A percentile compares a stretch with the other conserved stretches of the same genome.
Evolutionary conservation across 2,888 invertebrate genomes (phyloP).

Genomic region (Ochropacha duplaris): DNA sequence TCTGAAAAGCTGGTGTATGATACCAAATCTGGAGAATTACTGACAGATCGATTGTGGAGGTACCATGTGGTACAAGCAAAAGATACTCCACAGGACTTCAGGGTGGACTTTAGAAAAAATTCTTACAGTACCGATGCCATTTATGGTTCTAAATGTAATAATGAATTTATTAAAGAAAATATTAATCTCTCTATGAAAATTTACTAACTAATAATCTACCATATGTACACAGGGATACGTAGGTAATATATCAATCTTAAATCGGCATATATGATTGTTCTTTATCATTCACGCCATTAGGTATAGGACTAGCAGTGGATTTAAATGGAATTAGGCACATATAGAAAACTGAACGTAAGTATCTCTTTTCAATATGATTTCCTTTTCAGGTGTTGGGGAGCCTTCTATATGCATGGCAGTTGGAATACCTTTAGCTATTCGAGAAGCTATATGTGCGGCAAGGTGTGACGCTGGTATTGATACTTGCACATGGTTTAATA

Average conservation of each 20-base stretch:
- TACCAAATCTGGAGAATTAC: conserved; percentile 76
- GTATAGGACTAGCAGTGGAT: too few species aligned
- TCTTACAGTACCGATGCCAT: conserved; percentile 21
- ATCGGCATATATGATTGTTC: too few species aligned
- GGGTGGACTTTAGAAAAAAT: conserved; percentile 74
- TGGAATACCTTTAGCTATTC: conserved; percentile 75
- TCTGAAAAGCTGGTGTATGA: conserved; percentile 82
- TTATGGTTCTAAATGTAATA: conserved; percentile 31
- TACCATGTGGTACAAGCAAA: conserved; percentile 84
- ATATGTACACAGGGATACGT: too few species aligned
- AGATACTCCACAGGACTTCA: conserved; percentile 85
- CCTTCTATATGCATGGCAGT: conserved; percentile 60
- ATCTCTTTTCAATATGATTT: background rate
- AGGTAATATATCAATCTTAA: too few species aligned
- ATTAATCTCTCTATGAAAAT: too few species aligned
- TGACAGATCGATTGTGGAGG: conserved; percentile 86
- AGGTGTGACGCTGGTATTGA: conserved; percentile 56
- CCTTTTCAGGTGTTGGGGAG: conserved; percentile 61
- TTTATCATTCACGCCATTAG: too few species aligned
- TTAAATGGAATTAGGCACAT: too few species aligned
- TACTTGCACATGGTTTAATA: background rate
- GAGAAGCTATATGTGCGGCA: conserved; percentile 83
- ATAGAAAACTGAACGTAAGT: too few species aligned
- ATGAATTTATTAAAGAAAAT: too few species aligned
- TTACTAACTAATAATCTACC: background rate